Evolutionary conservation across 2,888 invertebrate species (phyloP).

Genomic region (Mylabris sibirica): DNA sequence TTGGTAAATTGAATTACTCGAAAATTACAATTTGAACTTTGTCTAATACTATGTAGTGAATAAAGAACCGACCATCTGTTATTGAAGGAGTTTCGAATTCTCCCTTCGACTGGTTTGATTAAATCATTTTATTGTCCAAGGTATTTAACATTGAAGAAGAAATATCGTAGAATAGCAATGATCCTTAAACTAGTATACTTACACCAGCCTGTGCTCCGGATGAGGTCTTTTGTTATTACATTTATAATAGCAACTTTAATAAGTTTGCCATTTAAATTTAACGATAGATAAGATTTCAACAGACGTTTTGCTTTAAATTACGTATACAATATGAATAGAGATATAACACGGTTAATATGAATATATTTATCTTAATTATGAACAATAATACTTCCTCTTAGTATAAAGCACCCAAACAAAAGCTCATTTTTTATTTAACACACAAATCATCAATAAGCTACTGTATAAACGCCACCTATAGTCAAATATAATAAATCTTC

Average conservation of each 20-base stretch:
- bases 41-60: conserved; percentile 8
- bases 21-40: conserved; percentile 10
- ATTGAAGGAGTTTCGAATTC: conserved; percentile 20
- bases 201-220: conserved; percentile 25
- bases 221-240: conserved; percentile 34
- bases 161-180: conserved; percentile 27
- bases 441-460: conserved; percentile 14
- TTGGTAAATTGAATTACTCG: not conserved
- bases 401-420: conserved; percentile 15
- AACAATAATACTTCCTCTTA: conserved; percentile 11
- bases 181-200: conserved; percentile 24
- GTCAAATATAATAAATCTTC: conserved; percentile 5
- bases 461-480: not conserved
- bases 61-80: conserved; percentile 16
- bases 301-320: conserved; percentile 27
- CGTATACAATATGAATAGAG: conserved; percentile 19
- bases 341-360: conserved; percentile 22
- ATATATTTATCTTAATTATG: conserved; percentile 31
- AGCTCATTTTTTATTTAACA: conserved; percentile 21
- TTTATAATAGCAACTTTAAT: conserved; percentile 35
- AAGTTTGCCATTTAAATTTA: conserved; percentile 28
- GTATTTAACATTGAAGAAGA: conserved; percentile 24
- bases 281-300: conserved; percentile 29
- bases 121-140: conserved; percentile 29
- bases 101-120: conserved; percentile 25